Conservation (phyloP, 2,797 vertebrate genomes). For the Decapterus maruadsi region DNA sequence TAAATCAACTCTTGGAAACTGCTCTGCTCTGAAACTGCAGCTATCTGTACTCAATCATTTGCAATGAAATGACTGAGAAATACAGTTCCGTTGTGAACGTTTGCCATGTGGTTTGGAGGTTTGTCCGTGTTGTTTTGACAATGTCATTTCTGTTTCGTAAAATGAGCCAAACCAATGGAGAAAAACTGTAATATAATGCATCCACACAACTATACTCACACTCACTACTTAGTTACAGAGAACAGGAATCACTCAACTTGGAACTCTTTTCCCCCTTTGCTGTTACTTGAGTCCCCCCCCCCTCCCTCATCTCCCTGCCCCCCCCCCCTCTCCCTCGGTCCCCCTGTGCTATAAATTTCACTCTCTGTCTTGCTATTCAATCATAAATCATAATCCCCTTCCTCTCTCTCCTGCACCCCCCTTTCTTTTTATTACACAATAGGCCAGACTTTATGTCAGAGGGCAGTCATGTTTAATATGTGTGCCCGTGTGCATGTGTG, state of each 20-base stretch:
- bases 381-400: conserved; percentile 71
- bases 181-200: not conserved
- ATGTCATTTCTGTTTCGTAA: too few species aligned
- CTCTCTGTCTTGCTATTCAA: conserved; percentile 49
- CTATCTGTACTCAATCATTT: too few species aligned
- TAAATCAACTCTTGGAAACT: too few species aligned
- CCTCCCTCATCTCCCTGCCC: not conserved
- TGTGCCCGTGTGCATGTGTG: conserved; percentile 44
- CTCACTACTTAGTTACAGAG: conserved; percentile 15
- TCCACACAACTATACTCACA: conserved; percentile 13
- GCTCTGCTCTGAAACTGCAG: too few species aligned
- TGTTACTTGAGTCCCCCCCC: conserved; percentile 16
- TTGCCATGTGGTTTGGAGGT: too few species aligned
- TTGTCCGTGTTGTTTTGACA: too few species aligned
- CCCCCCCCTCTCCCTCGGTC: not conserved
- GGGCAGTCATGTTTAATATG: conserved; percentile 30
- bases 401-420: conserved; percentile 32
- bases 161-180: too few species aligned
- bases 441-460: conserved; percentile 60
- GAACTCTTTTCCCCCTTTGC: not conserved
- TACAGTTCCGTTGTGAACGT: too few species aligned
- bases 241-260: conserved; percentile 8
- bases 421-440: conserved; percentile 63
- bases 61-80: too few species aligned
- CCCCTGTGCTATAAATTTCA: conserved; percentile 44